phyloP scores from a whole-genome alignment of 2,888 invertebrate genomes.

The Craniophora ligustri region DNA sequence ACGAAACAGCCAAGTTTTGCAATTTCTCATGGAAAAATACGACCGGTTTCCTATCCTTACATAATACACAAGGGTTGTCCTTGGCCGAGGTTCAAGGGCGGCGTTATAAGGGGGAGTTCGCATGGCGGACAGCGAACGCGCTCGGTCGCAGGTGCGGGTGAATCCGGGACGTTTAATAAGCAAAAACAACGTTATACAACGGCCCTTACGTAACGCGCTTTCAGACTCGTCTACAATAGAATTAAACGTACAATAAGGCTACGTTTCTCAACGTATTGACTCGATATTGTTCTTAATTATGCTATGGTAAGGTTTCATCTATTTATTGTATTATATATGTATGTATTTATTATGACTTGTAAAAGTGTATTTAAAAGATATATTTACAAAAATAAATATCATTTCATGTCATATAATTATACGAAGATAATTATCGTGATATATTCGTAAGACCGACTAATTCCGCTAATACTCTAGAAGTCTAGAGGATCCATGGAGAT shows the following conservation, averaged over 20 bases:
- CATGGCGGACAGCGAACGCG: conserved; percentile 10
- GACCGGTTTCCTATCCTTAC: background rate
- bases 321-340: too few species aligned
- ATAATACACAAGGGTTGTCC: conserved; percentile 4
- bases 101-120: conserved; percentile 7
- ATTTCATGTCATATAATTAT: too few species aligned
- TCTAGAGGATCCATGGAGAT: too few species aligned
- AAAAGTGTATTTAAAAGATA: too few species aligned
- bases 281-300: too few species aligned
- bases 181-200: conserved; percentile 30
- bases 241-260: conserved; percentile 17
- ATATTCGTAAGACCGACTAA: too few species aligned
- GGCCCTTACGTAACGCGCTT: conserved; percentile 6
- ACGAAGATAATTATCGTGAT: too few species aligned
- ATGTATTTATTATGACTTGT: too few species aligned
- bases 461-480: too few species aligned
- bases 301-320: too few species aligned
- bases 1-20: background rate
- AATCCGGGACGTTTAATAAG: conserved; percentile 36
- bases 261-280: conserved; percentile 28
- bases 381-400: too few species aligned
- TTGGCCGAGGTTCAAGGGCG: conserved; percentile 35
- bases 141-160: conserved; percentile 25
- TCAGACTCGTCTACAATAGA: conserved; percentile 25
- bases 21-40: background rate